Evolutionary conservation across 2,797 vertebrate species (phyloP).

Genomic region (Hypotaenidia okinawae): DNA sequence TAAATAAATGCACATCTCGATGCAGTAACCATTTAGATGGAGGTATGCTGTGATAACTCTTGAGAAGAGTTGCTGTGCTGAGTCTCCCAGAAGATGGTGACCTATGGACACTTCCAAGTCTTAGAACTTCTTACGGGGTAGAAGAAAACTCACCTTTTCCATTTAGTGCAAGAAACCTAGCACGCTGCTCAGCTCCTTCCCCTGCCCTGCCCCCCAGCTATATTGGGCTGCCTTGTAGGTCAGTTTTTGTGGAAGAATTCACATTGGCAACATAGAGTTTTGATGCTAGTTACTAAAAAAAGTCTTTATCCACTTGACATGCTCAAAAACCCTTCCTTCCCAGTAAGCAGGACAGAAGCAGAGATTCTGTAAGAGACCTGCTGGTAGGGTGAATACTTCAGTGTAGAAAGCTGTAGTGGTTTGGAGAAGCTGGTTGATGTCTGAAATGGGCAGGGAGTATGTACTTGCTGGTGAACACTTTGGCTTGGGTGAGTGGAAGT

Average conservation of each 20-base stretch:
- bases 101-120: too few relatives aligned
- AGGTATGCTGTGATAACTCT: not conserved
- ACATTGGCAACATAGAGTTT: not conserved
- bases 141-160: not conserved
- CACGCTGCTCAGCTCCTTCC: not conserved
- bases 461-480: not conserved
- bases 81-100: too few relatives aligned
- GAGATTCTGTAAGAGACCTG: not conserved
- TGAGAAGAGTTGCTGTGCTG: not conserved
- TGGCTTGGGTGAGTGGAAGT: not conserved
- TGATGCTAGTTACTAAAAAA: not conserved
- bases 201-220: not conserved
- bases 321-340: not conserved
- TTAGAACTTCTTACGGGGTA: not conserved
- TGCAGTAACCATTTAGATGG: not conserved
- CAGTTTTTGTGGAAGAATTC: not conserved
- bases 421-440: not conserved
- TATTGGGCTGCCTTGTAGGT: not conserved
- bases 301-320: not conserved
- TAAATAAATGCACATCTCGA: not conserved
- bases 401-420: not conserved
- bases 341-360: not conserved
- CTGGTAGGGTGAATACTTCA: not conserved
- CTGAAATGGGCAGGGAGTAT: rapidly evolving
- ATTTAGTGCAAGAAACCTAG: not conserved